Percentiles rank a stretch among this genome's conserved stretches.
Conservation (phyloP, 2,113 vertebrate species). For the Gymnarchus niloticus region DNA sequence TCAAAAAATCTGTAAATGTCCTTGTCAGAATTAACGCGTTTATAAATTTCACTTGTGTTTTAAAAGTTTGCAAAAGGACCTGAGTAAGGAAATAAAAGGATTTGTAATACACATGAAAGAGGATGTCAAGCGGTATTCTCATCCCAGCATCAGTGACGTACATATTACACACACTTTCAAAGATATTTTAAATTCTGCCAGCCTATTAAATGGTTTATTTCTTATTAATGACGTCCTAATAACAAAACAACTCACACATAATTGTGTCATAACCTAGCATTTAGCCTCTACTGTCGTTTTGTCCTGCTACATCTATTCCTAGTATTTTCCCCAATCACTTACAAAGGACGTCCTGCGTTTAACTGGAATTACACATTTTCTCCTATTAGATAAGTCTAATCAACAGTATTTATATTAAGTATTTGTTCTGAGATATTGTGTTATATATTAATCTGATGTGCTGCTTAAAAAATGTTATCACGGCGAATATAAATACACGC, state of each 20-base stretch:
- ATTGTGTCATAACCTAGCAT: neutral
- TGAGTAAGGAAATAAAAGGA: neutral
- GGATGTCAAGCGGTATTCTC: neutral
- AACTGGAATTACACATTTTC: too few species aligned
- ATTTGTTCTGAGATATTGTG: neutral
- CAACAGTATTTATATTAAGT: neutral
- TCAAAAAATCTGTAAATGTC: neutral
- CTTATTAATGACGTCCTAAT: neutral
- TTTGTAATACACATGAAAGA: neutral
- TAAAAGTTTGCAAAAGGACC: neutral
- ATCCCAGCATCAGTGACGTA: neutral
- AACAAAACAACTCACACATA: neutral
- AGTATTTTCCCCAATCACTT: neutral
- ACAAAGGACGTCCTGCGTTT: neutral
- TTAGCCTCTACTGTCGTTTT: neutral
- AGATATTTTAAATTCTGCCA: neutral
- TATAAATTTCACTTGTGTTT: neutral
- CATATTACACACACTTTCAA: neutral
- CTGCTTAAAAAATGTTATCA: neutral
- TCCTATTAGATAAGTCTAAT: neutral
- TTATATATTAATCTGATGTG: neutral
- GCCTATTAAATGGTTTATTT: neutral
- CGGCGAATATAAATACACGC: neutral
- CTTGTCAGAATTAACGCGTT: neutral
- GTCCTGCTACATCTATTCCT: too few species aligned